Conservation (phyloP, 2,888 invertebrate species). For the Eupeodes luniger region DNA sequence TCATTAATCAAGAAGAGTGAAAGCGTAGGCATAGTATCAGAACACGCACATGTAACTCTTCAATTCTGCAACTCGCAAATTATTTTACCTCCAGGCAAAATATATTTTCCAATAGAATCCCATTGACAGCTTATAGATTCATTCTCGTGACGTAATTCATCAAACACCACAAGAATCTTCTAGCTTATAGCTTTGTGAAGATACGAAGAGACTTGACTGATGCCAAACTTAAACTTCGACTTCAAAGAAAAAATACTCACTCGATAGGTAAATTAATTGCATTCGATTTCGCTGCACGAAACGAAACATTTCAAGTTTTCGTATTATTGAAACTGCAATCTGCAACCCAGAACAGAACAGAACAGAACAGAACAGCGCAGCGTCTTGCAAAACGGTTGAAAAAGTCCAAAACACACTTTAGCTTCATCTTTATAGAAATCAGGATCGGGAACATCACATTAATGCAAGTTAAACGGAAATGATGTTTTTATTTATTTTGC, state of each 20-base stretch:
- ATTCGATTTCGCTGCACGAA: constrained; percentile 74
- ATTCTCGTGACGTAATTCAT: constrained; percentile 73
- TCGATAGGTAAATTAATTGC: constrained; percentile 72
- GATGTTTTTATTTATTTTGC: constrained; percentile 76
- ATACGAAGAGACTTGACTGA: constrained; percentile 57
- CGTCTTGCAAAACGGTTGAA: too few relatives aligned
- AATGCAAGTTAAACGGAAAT: constrained; percentile 76
- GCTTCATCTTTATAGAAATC: constrained; percentile 12
- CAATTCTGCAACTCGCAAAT: constrained; percentile 18
- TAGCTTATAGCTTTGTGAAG: constrained; percentile 24
- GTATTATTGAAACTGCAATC: constrained; percentile 8
- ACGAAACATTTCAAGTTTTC: constrained; percentile 15
- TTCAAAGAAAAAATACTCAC: constrained; percentile 48
- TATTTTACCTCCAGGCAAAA: constrained; percentile 56
- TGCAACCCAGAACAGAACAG: neutral
- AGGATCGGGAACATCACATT: constrained; percentile 69
- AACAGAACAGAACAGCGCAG: constrained; percentile 10
- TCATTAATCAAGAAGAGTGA: constrained; percentile 66
- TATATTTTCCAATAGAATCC: constrained; percentile 49
- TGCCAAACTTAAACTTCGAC: constrained; percentile 65
- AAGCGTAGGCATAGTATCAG: constrained; percentile 59
- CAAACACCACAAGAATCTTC: constrained; percentile 60
- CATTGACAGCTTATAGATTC: constrained; percentile 62
- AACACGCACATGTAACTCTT: constrained; percentile 14
- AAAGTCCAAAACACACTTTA: constrained; percentile 1